Base-by-base conservation (phyloP, 1,140 invertebrate species). In the Drosophila sp. region DNA sequence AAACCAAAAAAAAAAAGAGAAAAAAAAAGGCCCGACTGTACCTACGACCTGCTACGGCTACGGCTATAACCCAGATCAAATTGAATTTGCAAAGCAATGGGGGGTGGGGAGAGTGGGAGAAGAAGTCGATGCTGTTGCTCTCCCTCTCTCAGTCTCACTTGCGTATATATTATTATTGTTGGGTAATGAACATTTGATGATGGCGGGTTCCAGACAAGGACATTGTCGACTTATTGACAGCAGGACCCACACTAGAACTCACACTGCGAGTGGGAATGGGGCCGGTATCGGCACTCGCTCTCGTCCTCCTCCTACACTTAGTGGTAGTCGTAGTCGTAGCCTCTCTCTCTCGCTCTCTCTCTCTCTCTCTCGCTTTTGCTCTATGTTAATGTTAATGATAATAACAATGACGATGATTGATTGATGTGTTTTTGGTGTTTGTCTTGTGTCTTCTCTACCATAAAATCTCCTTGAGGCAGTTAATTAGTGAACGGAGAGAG, bases 11-110 rank as follows among this genome's bases (percentile, higher is more conserved):
- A 72, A n/a, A 17, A 17, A 17, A 17, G 17, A 17, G 17, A 17
- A 17, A 17, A 50, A 50, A 50, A 47, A 50, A 72, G 61, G 58
- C 57, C 72, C 73, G 70, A 74, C 61, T 72, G 72, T 74, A 44
- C 72, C 61, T 72, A 66, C 44, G 23, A 50, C 44, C 44, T 25
- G 27, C 44, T 7, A 40, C 8, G 23, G 27, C 50, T 35, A 27
- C 33, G 27, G n/a, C 63, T 35, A 10, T 27, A 10, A 6, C 44
- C 44, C 44, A 27, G 44, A 50, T 50, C 44, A 50, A 50, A 50
- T 50, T 50, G 44, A 50, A 50, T 50, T 50, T 50, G 44, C 23
- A 50, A 50, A 50, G 25, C 44, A 8, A 27, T 50, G 17, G n/a
- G 5, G 23, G 6, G 10, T 1, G 11, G 7, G 11, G 40, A n/a